Evolutionary conservation across 2,113 vertebrate genomes (phyloP).

Genomic region (Peucedramus taeniatus): DNA sequence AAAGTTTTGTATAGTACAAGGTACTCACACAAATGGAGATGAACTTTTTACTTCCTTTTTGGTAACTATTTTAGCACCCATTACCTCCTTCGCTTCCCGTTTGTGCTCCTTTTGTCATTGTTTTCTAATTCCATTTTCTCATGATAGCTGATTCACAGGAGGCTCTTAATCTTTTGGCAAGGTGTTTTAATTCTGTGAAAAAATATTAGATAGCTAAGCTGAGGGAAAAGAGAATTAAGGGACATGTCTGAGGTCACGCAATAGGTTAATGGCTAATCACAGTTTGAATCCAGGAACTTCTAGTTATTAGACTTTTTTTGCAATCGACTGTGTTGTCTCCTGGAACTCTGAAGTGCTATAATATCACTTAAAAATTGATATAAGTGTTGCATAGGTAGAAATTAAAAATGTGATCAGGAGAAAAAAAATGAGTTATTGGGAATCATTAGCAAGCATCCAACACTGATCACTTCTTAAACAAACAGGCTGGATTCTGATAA

Average conservation of each 20-base stretch:
- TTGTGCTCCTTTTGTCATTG: not conserved
- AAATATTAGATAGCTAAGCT: slow-evolving; percentile 4
- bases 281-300: slow-evolving; percentile 39
- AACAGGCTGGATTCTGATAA: not conserved
- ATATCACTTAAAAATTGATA: slow-evolving; percentile 18
- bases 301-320: not conserved
- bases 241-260: slow-evolving; percentile 1
- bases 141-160: not conserved
- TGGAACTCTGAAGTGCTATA: not conserved
- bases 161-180: slow-evolving; percentile 15
- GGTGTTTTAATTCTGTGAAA: slow-evolving; percentile 15
- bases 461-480: not conserved
- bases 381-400: not conserved
- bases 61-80: not conserved
- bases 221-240: slow-evolving; percentile 26
- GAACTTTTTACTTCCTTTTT: not conserved
- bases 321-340: not conserved
- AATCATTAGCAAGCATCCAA: not conserved
- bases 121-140: not conserved
- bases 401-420: not conserved
- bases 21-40: not conserved
- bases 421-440: not conserved
- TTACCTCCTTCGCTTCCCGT: not conserved
- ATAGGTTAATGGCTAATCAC: slow-evolving; percentile 48
- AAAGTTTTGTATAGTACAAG: not conserved